Conservation (phyloP, 2,888 invertebrate genomes). For the Andrena chrysosceles region DNA sequence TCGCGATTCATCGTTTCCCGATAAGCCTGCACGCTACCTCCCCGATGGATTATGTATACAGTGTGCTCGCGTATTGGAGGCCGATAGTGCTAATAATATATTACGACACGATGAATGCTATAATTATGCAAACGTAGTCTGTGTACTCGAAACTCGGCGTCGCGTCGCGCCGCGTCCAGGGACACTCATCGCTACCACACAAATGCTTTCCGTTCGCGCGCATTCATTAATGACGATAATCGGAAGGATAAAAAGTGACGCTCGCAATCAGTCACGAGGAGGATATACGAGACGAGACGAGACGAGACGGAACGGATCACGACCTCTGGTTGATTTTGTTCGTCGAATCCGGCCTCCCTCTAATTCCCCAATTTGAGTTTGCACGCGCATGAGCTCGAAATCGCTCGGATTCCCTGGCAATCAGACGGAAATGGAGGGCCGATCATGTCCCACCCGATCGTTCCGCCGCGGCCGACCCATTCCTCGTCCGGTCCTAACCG, state of each 20-base stretch:
- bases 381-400: slow-evolving; percentile 64
- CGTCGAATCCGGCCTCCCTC: slow-evolving; percentile 54
- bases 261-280: background rate
- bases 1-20: slow-evolving; percentile 14
- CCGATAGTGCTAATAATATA: slow-evolving; percentile 70
- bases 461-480: background rate
- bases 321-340: slow-evolving; percentile 49
- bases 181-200: background rate
- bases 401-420: slow-evolving; percentile 69
- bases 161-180: slow-evolving; percentile 4
- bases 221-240: background rate
- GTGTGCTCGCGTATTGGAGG: slow-evolving; percentile 43
- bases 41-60: slow-evolving; percentile 3
- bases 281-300: background rate
- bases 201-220: background rate
- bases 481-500: slow-evolving; percentile 56
- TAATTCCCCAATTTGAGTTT: slow-evolving; percentile 75
- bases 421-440: slow-evolving; percentile 75
- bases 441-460: slow-evolving; percentile 8
- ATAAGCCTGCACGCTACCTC: slow-evolving; percentile 27
- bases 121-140: slow-evolving; percentile 50
- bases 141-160: slow-evolving; percentile 26
- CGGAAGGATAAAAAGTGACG: too few relatives aligned
- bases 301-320: slow-evolving; percentile 32
- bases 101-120: slow-evolving; percentile 64